phyloP scores from a whole-genome alignment of 2,797 vertebrate species.

The Phaenicophaeus curvirostris region DNA sequence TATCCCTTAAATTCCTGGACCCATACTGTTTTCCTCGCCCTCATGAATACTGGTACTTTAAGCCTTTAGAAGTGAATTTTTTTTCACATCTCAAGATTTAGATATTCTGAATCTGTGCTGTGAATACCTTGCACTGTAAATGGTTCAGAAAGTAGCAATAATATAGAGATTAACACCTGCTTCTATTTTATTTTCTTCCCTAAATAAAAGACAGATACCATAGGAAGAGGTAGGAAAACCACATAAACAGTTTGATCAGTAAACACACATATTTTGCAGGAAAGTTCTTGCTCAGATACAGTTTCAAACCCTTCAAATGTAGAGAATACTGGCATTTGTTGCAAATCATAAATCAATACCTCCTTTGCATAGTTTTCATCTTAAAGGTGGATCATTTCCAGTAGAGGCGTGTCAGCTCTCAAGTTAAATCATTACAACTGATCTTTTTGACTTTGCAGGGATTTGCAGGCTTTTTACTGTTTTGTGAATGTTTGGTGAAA shows the following conservation, averaged over 20 bases:
- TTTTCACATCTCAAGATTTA: neutral
- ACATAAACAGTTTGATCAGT: neutral
- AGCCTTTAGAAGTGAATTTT: neutral
- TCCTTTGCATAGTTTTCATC: neutral
- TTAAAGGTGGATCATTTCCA: neutral
- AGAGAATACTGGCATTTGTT: neutral
- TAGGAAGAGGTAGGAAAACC: neutral
- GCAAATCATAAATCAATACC: neutral
- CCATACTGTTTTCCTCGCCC: neutral
- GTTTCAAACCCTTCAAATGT: neutral
- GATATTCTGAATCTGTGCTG: neutral
- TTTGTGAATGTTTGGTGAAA: conserved; percentile 10
- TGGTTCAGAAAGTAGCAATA: neutral
- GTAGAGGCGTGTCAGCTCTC: neutral
- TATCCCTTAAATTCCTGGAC: neutral
- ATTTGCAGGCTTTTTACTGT: neutral
- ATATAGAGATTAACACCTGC: neutral
- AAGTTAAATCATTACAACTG: neutral
- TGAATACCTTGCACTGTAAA: neutral
- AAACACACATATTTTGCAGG: neutral
- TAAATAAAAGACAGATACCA: neutral
- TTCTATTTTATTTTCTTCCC: neutral
- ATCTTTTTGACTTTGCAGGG: conserved; percentile 5
- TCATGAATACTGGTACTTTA: neutral
- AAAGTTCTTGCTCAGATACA: neutral